Evolutionary conservation across 2,888 invertebrate species (phyloP).

Genomic region (Hanleya hanleyi): DNA sequence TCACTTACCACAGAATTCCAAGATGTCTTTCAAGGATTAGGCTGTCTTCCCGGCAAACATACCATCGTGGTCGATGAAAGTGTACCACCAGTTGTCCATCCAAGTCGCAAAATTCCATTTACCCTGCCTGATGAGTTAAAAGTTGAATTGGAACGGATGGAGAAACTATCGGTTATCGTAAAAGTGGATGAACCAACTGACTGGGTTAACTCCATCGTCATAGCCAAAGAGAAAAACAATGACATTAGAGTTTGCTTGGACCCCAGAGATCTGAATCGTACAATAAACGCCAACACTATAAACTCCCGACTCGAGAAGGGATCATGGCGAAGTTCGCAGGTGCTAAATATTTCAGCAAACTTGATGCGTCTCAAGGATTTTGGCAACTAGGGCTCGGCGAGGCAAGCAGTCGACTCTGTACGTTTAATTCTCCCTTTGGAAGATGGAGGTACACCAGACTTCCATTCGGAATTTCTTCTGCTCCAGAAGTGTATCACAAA

Average conservation of each 20-base stretch:
- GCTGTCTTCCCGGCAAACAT: slow-evolving; percentile 31
- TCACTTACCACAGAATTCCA: slow-evolving; percentile 10
- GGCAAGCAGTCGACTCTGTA: slow-evolving; percentile 26
- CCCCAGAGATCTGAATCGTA: slow-evolving; percentile 33
- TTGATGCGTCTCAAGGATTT: slow-evolving; percentile 39
- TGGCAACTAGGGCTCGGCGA: slow-evolving; percentile 39
- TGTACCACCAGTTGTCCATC: slow-evolving; percentile 29
- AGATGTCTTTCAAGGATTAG: slow-evolving; percentile 37
- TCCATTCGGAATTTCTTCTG: too few relatives aligned
- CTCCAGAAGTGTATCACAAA: slow-evolving; percentile 29
- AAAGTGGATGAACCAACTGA: slow-evolving; percentile 15
- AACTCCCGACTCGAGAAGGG: slow-evolving; percentile 34
- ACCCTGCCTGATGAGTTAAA: slow-evolving; percentile 27
- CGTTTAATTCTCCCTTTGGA: slow-evolving; percentile 38
- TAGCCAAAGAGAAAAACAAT: slow-evolving; percentile 19
- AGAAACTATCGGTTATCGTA: slow-evolving; percentile 16
- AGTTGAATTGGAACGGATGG: slow-evolving; percentile 23
- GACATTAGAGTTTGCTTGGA: slow-evolving; percentile 25
- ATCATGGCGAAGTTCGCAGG: slow-evolving; percentile 29
- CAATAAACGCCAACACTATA: slow-evolving; percentile 34
- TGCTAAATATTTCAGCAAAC: slow-evolving; percentile 35
- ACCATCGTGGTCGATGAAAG: slow-evolving; percentile 20
- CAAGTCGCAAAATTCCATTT: slow-evolving; percentile 32
- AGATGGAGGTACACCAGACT: slow-evolving; percentile 32
- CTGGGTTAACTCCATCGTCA: slow-evolving; percentile 23